Conservation (phyloP, 2,113 vertebrate genomes). For the Proterorhinus semilunaris region DNA sequence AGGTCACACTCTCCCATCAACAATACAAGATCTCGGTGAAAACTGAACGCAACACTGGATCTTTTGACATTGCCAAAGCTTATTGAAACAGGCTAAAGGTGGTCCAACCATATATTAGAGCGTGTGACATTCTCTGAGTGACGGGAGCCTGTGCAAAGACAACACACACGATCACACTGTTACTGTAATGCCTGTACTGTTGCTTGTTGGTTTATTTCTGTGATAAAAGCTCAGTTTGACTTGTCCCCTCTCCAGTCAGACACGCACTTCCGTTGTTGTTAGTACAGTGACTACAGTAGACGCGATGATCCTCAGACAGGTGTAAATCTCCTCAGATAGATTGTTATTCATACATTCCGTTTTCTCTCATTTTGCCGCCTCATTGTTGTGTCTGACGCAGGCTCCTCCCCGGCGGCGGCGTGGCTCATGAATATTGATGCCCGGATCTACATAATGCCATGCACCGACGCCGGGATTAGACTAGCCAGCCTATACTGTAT, state of each 20-base stretch:
- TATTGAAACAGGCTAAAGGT: too few relatives aligned
- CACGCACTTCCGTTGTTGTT: not conserved
- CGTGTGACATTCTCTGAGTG: too few relatives aligned
- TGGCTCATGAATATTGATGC: slow-evolving; percentile 70
- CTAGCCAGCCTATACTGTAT: slow-evolving; percentile 63
- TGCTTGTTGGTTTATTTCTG: not conserved
- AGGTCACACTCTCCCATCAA: too few relatives aligned
- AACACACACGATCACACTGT: not conserved
- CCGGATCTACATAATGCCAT: slow-evolving; percentile 62
- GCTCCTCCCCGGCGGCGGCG: slow-evolving; percentile 63
- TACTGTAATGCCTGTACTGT: not conserved
- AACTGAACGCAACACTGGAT: too few relatives aligned
- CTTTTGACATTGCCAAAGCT: too few relatives aligned
- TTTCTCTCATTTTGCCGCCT: slow-evolving; percentile 65
- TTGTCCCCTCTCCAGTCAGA: not conserved
- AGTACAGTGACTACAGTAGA: slow-evolving; percentile 53
- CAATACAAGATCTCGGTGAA: too few relatives aligned
- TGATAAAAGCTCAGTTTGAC: not conserved
- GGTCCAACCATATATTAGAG: too few relatives aligned
- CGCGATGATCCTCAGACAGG: slow-evolving; percentile 48
- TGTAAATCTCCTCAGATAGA: slow-evolving; percentile 55
- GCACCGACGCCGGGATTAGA: slow-evolving; percentile 56
- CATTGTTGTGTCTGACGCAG: slow-evolving; percentile 74
- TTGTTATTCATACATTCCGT: slow-evolving; percentile 70
- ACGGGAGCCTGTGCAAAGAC: not conserved